Evolutionary conservation across 35 echinoderm and acorn worm genomes (phyloP).

Genomic region (Chiridota heheva): DNA sequence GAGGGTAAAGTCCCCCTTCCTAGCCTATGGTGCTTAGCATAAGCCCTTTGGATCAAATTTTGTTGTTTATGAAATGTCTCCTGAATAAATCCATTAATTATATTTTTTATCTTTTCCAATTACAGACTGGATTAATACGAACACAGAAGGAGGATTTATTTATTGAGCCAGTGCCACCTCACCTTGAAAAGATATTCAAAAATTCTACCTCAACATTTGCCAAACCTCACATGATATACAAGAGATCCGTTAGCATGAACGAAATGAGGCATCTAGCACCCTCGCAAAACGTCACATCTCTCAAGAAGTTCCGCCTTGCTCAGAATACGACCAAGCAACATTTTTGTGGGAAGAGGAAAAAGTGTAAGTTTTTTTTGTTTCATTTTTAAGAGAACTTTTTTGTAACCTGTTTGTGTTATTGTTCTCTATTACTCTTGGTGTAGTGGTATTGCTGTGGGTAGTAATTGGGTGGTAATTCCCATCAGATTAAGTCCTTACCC

Average conservation of each 20-base stretch:
- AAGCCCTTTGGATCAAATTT: too few species aligned
- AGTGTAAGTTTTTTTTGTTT: constrained; percentile 53
- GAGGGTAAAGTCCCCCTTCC: too few species aligned
- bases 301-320: neutral
- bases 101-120: constrained; percentile 31
- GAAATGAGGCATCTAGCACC: neutral
- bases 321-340: constrained; percentile 63
- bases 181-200: constrained; percentile 46
- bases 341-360: constrained; percentile 83
- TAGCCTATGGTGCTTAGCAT: too few species aligned
- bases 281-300: neutral
- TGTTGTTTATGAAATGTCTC: too few species aligned
- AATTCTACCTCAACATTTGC: constrained; percentile 8
- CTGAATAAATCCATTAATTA: too few species aligned
- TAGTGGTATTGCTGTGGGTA: too few species aligned
- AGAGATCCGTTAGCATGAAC: constrained; percentile 49
- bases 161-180: constrained; percentile 70
- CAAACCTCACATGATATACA: constrained; percentile 74
- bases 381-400: neutral
- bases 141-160: constrained; percentile 71
- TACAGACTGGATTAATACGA: constrained; percentile 65
- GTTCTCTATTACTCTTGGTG: too few species aligned
- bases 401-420: too few species aligned
- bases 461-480: too few species aligned
- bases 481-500: too few species aligned